These are phyloP conservation scores for Gorsachius goisagi DNA, from an alignment of 2,113 vertebrate species.

Conservation along the genomic window DNA sequence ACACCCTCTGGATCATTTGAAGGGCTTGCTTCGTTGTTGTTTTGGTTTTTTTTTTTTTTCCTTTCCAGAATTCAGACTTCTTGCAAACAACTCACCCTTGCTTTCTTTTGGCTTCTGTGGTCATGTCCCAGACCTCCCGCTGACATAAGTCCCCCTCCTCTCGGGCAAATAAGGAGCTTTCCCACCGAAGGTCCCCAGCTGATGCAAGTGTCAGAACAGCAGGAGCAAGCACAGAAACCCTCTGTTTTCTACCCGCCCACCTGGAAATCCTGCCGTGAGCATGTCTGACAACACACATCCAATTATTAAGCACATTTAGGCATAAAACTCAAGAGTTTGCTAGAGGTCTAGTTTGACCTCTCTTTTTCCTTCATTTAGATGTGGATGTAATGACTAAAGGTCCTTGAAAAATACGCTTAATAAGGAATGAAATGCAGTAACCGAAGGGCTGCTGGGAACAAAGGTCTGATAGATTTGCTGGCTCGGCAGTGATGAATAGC, in stretches of 20 bases:
- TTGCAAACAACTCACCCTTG: not conserved
- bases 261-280: not conserved
- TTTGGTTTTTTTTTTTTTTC: not conserved
- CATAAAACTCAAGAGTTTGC: not conserved
- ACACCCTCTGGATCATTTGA: not conserved
- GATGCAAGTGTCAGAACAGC: not conserved
- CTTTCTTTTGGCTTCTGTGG: not conserved
- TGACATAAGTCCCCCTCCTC: not conserved
- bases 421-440: not conserved
- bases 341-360: not conserved
- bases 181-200: not conserved
- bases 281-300: not conserved
- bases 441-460: not conserved
- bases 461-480: not conserved
- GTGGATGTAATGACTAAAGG: not conserved
- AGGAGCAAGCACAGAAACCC: not conserved
- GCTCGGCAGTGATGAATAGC: not conserved
- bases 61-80: not conserved
- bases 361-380: not conserved
- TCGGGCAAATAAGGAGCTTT: not conserved
- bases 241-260: not conserved
- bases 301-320: not conserved
- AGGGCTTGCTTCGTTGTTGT: not conserved
- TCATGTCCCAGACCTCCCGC: not conserved
- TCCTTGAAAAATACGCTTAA: not conserved